These are phyloP conservation scores for Rhinopomastus cyanomelas DNA, from an alignment of 2,113 vertebrate genomes.

Conservation along the genomic window DNA sequence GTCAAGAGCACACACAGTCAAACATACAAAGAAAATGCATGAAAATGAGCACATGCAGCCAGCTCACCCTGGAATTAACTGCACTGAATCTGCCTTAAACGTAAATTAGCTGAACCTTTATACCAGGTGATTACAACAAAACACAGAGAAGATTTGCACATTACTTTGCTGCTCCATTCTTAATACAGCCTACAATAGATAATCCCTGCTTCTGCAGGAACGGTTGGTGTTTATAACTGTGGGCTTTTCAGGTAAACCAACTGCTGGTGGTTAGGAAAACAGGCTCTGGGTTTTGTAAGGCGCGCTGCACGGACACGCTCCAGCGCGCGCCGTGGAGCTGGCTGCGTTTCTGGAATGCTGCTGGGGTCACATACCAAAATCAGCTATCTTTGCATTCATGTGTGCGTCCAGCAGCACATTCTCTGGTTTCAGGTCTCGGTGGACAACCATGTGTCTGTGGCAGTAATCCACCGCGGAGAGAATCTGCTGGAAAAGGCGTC, in stretches of 20 bases:
- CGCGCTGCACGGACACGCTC: conserved; percentile 4
- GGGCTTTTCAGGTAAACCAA: conserved; percentile 1
- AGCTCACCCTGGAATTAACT: background rate
- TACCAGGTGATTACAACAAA: background rate
- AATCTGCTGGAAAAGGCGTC: conserved; percentile 98
- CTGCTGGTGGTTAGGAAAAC: background rate
- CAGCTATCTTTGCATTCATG: conserved; percentile 98
- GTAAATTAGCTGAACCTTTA: background rate
- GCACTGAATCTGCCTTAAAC: background rate
- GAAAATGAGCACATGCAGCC: background rate
- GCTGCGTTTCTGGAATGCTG: conserved; percentile 31
- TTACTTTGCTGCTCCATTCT: background rate
- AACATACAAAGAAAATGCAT: background rate
- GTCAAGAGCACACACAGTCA: background rate
- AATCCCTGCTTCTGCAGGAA: background rate
- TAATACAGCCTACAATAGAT: background rate
- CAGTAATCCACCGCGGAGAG: conserved; percentile 98
- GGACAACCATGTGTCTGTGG: conserved; percentile 98
- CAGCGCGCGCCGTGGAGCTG: background rate
- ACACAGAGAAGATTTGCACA: background rate
- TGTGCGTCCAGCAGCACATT: conserved; percentile 94
- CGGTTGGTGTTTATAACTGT: background rate
- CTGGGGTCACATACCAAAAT: conserved; percentile 87
- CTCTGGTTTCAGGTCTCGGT: conserved; percentile 97
- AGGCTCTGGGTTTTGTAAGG: background rate